Conservation (phyloP, 2,888 invertebrate genomes). For the Aquatica leii region DNA sequence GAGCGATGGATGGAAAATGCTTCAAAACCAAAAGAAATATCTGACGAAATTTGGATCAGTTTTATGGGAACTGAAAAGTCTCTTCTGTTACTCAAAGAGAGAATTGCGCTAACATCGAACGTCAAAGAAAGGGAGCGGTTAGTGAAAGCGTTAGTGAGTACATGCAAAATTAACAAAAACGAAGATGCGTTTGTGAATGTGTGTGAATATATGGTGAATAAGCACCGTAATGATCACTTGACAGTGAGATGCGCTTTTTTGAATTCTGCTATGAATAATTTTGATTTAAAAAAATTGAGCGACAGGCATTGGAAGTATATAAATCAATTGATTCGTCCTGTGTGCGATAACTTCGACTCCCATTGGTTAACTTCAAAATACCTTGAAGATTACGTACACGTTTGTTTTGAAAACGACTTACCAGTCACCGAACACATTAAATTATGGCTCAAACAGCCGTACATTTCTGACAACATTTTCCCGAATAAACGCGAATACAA, state of each 20-base stretch:
- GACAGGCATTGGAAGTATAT: constrained; percentile 23
- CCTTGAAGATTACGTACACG: constrained; percentile 6
- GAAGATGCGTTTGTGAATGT: constrained; percentile 15
- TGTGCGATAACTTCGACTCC: neutral
- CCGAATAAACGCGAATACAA: constrained; percentile 12
- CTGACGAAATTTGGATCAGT: constrained; percentile 15
- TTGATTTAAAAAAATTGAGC: constrained; percentile 10
- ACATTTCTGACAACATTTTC: neutral
- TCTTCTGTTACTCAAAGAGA: constrained; percentile 21
- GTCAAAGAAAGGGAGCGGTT: constrained; percentile 10
- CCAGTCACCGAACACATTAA: constrained; percentile 13
- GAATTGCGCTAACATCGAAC: constrained; percentile 13
- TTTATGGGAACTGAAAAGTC: constrained; percentile 23
- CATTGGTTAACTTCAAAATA: neutral
- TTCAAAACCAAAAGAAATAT: neutral
- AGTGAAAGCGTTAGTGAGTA: constrained; percentile 13
- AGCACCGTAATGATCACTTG: constrained; percentile 23
- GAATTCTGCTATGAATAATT: neutral
- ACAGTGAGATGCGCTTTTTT: neutral
- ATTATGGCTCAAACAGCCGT: neutral
- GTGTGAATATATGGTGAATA: constrained; percentile 9
- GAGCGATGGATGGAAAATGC: constrained; percentile 10
- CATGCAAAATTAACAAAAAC: constrained; percentile 27
- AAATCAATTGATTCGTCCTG: neutral
- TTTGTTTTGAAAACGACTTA: constrained; percentile 10